Evolutionary conservation across 2,888 invertebrate species (phyloP), one percentile per base, ranked within the genome.

Genomic region (Vannuccia rotundouncinata): DNA sequence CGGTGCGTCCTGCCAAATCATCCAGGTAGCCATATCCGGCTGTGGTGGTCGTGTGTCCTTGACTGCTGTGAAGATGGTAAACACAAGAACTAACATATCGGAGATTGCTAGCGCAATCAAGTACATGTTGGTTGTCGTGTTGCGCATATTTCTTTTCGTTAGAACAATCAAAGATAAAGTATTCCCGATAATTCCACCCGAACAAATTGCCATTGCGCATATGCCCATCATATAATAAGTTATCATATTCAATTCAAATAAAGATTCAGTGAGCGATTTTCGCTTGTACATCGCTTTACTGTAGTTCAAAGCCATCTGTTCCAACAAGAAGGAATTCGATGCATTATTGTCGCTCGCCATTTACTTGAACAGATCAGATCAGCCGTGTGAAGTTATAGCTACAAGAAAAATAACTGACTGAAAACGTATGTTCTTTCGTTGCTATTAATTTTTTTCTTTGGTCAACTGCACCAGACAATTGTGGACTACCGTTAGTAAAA

Each of bases 131-230:
- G 88, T 88, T 5, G 87, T 86, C 2, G 66, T 59, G 0, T 86
- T 85, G 10, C 85, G 82, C 86, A 88, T 86, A 0, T 84, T 83
- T 45, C 83, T 83, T 1, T 85, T 83, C 1, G 86, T 85, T 59
- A 88, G 84, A 27, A 88, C 87, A 31, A 86, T 82, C 76, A 86
- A 83, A 10, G 86, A 86, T 77, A 88, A 80, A 1, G 85, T 84
- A 82, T 88, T 88, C 74, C 86, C 86, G 1, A 87, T 82, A 66
- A 87, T 85, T 17, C 88, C 88, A 0, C 87, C 82, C 59, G 84
- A 83, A 82, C 87, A 87, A 1, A 87, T 82, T 0, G 83, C 84
- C 81, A 85, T 85, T 17, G 86, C 87, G 0, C 84, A 85, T n/a
- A 87, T 84, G 2, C 87, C 88, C 84, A 85, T 85, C 31, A 87